Evolutionary conservation across 2,888 invertebrate genomes (phyloP), one percentile per base, ranked within the genome.

Genomic region (Spicauda simplicius): DNA sequence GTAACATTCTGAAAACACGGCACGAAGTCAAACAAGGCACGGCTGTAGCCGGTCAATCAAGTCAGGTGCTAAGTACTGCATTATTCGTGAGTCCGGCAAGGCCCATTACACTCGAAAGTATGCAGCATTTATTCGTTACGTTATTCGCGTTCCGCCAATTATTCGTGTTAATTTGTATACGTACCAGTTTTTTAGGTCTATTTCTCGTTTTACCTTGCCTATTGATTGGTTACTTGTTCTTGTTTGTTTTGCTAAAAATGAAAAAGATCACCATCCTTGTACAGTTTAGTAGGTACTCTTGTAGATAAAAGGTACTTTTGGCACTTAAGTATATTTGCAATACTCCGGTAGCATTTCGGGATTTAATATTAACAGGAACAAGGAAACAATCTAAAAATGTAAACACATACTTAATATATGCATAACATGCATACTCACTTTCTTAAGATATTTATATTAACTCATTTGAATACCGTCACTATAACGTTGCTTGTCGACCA

Each of bases 81-180:
- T 73, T 66, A 66, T 68, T 72, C 70, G 69, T 77, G 75, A 76
- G 71, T 71, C 64, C 71, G 71, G 77, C 85, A 81, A 86, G 84
- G 84, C 78, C 83, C 75, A 77, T 77, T 75, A 73, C 78, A 79
- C 79, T 84, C 76, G 85, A 88, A 88, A 87, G 85, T 87, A 81
- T 81, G 83, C 80, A 81, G 76, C 73, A 77, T 76, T 70, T 77
- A 78, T 78, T 80, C 73, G 77, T 81, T 86, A 77, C 80, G 77
- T 72, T 76, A 73, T 76, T 59, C 72, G 74, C 80, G 82, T 84
- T 80, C 81, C 79, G 70, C 66, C 61, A 67, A 67, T 67, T 67
- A 61, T 67, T 56, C 60, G 16, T 61, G 56, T 67, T 67, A 67
- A 67, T 66, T 67, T 67, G 66, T 67, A 50, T 63, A 60, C 54